Conservation (phyloP, 2,113 vertebrate genomes). For the Chaenogobius annularis region DNA sequence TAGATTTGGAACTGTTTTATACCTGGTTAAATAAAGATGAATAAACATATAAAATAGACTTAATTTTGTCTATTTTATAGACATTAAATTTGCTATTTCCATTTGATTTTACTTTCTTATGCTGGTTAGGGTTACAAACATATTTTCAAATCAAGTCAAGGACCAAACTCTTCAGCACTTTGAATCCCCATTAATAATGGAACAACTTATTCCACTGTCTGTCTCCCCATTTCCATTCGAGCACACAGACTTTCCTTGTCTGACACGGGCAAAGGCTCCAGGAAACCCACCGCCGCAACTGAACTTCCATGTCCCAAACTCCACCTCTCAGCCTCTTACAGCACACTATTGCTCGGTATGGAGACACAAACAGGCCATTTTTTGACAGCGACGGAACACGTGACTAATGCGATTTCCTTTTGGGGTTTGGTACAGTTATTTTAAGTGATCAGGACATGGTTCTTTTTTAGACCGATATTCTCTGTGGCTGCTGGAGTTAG, state of each 20-base stretch:
- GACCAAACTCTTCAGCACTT: neutral
- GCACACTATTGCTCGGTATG: neutral
- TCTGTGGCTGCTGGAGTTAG: conserved; percentile 9
- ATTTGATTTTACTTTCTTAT: too few species aligned
- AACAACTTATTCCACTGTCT: conserved; percentile 19
- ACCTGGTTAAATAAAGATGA: too few species aligned
- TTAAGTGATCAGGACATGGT: conserved; percentile 25
- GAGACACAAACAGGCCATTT: conserved; percentile 9
- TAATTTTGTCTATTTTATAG: too few species aligned
- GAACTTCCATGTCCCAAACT: conserved; percentile 24
- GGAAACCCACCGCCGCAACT: conserved; percentile 45
- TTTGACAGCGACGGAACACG: conserved; percentile 1
- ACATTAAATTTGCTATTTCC: too few species aligned
- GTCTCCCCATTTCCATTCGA: conserved; percentile 24
- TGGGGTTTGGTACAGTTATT: neutral
- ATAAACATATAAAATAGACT: too few species aligned
- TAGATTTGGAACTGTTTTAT: too few species aligned
- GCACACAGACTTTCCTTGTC: conserved; percentile 41
- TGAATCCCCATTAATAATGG: conserved; percentile 6
- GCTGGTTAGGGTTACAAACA: too few species aligned
- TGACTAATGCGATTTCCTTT: conserved; percentile 5
- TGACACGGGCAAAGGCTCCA: conserved; percentile 40
- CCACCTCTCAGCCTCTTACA: conserved; percentile 8
- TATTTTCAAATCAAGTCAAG: too few species aligned
- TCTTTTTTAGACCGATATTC: conserved; percentile 8